Evolutionary conservation across 1,140 invertebrate genomes (phyloP), one percentile per base, ranked within the genome.

Genomic region (Hetaerina americana): DNA sequence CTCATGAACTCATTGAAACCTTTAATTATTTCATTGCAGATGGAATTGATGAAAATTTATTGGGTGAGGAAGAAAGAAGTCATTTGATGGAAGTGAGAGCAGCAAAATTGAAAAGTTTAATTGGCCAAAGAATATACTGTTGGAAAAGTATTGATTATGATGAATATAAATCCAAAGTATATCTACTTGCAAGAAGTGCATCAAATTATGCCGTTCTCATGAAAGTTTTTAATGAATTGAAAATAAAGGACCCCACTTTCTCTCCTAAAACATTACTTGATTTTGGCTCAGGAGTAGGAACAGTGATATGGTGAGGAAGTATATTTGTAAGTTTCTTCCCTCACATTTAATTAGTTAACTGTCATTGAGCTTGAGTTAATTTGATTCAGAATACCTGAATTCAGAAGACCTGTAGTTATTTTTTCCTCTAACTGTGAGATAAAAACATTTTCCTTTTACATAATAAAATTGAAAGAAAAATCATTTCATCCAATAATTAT

Each of bases 221-320:
- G 70, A 86, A 82, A 76, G 86, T 95, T 70, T 87, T 97, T 69
- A 80, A 84, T 12, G 93, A 96, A 84, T 89, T 96, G 66, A 81
- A 81, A 73, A 76, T 77, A 68, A 81, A 85, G 27, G 82, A 90
- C 78, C 81, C 83, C 66, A 74, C 87, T n/a, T 97, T 92, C 79
- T 80, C 82, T 66, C 94, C 94, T 0, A 81, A 82, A 72, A 89
- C 88, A 71, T 84, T 94, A 71, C 91, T 95, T 78, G 94, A 97
- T 81, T 96, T 95, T 82, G 95, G 95, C 5, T 95, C 94, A 67
- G 95, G 94, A 18, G 80, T 94, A 66, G 94, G 94, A 1, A 91
- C 92, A 27, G 89, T 87, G 0, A 87, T 88, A 40, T 96, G 94
- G 90, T 90, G 78, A 81, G 78, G 79, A 74, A 49, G 66, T 70